phyloP scores from a whole-genome alignment of 2,888 invertebrate genomes.

The Acanthopleura granulata region DNA sequence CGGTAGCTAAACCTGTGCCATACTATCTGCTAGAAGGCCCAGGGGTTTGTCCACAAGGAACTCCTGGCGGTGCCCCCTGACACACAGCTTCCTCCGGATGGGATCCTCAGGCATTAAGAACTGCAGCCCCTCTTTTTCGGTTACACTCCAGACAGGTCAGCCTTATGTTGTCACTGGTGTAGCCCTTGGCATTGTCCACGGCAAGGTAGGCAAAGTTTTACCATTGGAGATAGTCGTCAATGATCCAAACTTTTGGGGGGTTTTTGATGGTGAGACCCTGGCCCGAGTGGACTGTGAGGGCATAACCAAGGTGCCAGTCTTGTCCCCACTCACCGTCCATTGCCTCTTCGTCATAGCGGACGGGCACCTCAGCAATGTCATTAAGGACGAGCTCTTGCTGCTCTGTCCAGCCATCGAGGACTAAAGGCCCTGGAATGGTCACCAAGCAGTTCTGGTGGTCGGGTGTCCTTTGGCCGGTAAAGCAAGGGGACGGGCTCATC shows the following conservation, averaged over 20 bases:
- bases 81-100: no score
- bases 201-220: background rate
- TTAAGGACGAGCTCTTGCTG: background rate
- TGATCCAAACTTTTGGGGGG: slow-evolving; percentile 13
- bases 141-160: no score
- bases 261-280: background rate
- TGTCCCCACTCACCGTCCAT: background rate
- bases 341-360: background rate
- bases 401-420: background rate
- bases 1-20: no score
- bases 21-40: no score
- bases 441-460: slow-evolving; percentile 8
- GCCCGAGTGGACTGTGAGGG: background rate
- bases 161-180: no score
- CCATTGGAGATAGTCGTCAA: slow-evolving; percentile 19
- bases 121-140: no score
- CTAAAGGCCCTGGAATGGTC: no score
- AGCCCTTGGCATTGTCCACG: background rate
- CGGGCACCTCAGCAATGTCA: background rate
- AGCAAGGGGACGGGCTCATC: slow-evolving; percentile 13
- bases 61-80: no score
- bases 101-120: no score
- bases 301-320: background rate
- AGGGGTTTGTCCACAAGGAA: no score
- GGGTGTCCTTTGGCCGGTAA: slow-evolving; percentile 16